Evolutionary conservation across 1,140 invertebrate genomes (phyloP).

Genomic region (Littorina saxatilis): DNA sequence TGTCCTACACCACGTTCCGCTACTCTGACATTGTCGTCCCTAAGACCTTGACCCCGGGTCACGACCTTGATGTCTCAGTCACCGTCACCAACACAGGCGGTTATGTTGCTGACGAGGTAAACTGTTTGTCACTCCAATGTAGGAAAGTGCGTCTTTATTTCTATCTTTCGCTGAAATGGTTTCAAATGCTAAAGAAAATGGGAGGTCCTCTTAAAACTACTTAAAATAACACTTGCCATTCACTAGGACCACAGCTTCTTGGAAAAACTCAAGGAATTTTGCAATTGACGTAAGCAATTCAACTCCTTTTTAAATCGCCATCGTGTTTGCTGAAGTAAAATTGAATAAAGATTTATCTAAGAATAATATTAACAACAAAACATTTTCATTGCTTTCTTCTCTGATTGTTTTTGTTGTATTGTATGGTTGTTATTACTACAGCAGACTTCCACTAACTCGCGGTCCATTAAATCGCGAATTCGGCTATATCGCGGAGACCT

Average conservation of each 20-base stretch:
- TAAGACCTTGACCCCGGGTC: slow-evolving; percentile 7
- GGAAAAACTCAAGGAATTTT: too few relatives aligned
- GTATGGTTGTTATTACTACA: not conserved
- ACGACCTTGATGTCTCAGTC: not conserved
- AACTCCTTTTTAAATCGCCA: not conserved
- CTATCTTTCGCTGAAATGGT: not conserved
- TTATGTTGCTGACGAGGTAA: slow-evolving; percentile 35
- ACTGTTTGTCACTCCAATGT: too few relatives aligned
- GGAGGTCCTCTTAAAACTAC: not conserved
- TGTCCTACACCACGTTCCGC: slow-evolving; percentile 70
- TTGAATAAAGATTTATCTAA: too few relatives aligned
- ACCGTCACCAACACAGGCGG: slow-evolving; percentile 28
- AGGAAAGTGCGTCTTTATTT: not conserved
- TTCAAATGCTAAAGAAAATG: not conserved
- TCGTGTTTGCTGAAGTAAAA: too few relatives aligned
- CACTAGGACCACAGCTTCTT: not conserved
- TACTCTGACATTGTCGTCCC: slow-evolving; percentile 53
- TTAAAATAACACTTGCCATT: not conserved
- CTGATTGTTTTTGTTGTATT: not conserved
- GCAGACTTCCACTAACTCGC: too few relatives aligned
- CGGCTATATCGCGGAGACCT: too few relatives aligned
- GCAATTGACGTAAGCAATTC: too few relatives aligned
- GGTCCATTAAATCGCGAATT: too few relatives aligned
- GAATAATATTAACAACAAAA: too few relatives aligned
- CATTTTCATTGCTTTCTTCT: too few relatives aligned